Percentiles rank a stretch among this genome's conserved stretches.
These are phyloP conservation scores for Pecten maximus DNA, from an alignment of 2,888 invertebrate species.

Conservation along the genomic window DNA sequence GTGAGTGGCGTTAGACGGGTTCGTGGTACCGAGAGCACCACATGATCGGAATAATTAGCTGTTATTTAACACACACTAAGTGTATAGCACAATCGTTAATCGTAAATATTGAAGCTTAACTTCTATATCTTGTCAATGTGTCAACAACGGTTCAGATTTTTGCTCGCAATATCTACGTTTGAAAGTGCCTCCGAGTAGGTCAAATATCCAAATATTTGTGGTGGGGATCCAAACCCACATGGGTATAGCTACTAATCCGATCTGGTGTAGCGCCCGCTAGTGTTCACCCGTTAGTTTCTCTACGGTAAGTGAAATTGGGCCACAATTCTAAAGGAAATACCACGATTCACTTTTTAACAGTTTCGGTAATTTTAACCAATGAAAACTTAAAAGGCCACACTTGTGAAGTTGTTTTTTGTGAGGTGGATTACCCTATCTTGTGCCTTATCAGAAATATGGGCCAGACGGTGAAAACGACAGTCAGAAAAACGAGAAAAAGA, in stretches of 20 bases:
- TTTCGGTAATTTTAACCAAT: constrained; percentile 33
- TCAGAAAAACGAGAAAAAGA: constrained; percentile 11
- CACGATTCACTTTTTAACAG: background rate
- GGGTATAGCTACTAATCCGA: background rate
- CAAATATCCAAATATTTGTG: constrained; percentile 30
- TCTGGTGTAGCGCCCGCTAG: background rate
- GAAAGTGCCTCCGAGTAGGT: constrained; percentile 33
- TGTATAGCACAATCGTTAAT: background rate
- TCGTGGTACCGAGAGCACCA: background rate
- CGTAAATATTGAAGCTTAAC: constrained; percentile 28
- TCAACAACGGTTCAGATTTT: constrained; percentile 21
- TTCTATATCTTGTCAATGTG: constrained; percentile 33
- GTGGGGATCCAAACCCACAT: background rate
- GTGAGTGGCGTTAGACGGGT: background rate
- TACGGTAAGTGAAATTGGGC: background rate
- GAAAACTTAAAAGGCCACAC: background rate
- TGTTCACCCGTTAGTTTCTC: background rate
- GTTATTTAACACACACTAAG: constrained; percentile 23
- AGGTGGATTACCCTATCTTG: background rate
- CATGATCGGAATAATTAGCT: constrained; percentile 9
- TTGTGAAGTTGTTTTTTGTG: background rate
- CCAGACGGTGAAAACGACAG: background rate
- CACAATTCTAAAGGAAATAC: background rate
- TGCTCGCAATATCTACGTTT: background rate
- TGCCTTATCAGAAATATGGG: background rate